Evolutionary conservation across 2,113 vertebrate species (phyloP).

Genomic region (Quiscalus mexicanus): DNA sequence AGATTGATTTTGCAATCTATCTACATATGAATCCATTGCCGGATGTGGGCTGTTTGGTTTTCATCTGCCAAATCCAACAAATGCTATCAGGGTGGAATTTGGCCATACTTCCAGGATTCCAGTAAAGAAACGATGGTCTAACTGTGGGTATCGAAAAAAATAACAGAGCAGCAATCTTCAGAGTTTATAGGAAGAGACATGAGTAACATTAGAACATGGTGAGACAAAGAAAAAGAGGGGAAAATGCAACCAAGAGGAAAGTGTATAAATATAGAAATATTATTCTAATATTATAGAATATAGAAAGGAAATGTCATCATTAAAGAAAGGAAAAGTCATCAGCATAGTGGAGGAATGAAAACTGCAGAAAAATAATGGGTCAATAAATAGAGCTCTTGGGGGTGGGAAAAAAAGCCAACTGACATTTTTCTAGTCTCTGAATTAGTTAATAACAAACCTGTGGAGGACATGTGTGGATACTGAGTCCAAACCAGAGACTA

Average conservation of each 20-base stretch:
- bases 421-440: not conserved
- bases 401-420: not conserved
- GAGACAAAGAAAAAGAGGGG: not conserved
- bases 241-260: not conserved
- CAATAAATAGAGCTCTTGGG: not conserved
- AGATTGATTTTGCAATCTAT: not conserved
- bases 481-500: not conserved
- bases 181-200: not conserved
- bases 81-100: conserved; percentile 15
- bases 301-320: not conserved
- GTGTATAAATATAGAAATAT: not conserved
- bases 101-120: not conserved
- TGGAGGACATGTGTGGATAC: not conserved
- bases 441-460: not conserved
- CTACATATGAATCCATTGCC: not conserved
- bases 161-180: not conserved
- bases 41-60: conserved; percentile 51
- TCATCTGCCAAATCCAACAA: conserved; percentile 51
- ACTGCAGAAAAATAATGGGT: not conserved
- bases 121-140: not conserved
- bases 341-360: not conserved
- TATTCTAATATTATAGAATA: not conserved
- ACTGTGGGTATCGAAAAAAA: not conserved
- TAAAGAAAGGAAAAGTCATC: not conserved
- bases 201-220: not conserved